Evolutionary conservation across 2,113 vertebrate genomes (phyloP), one percentile per base, ranked within the genome.

Genomic region (Caracal caracal): DNA sequence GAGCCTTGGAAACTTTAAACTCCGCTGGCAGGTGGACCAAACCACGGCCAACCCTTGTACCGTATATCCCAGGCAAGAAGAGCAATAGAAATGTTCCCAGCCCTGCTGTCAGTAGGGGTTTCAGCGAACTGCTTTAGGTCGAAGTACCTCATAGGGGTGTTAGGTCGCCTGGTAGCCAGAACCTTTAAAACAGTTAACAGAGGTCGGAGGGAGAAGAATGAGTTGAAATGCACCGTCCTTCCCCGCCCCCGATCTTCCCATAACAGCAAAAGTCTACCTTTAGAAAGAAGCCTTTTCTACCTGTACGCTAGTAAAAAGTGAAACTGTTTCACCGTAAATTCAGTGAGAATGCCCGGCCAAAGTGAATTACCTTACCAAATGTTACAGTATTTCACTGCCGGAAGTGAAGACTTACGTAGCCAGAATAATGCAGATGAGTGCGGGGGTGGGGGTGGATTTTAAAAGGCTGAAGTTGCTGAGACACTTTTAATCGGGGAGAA

Each of bases 1-100:
- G 79, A 96, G 96, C 90, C 93, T 80, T 73, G 33, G 98, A 97
- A 98, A 99, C 98, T 98, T 98, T 98, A 98, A 98, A 98, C 98
- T 95, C 73, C 33, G 30, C 97, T 95, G 98, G 98, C 98, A 98
- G 98, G 98, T 98, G 98, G 98, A 98, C 98, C 93, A 80, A 98
- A 95, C 86, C 96, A 90, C 94, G 98, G 94, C 97, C 95, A 94
- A 96, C 98, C 98, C 98, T 92, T 97, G 84, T 98, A 98, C 98
- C 98, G 98, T 98, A 98, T 94, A 68, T 94, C 95, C 61, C 20
- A 75, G 96, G 95, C 40, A 94, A 97, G 90, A 96, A 75, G 94
- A 86, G 97, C 96, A 96, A 2, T 3, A 0, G 6, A 13, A 90
- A 81, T 71, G 53, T 89, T 59, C 87, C 8, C 40, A 51, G 35